Evolutionary conservation across 2,113 vertebrate species (phyloP).

Genomic region (Melanotaenia duboulayi): DNA sequence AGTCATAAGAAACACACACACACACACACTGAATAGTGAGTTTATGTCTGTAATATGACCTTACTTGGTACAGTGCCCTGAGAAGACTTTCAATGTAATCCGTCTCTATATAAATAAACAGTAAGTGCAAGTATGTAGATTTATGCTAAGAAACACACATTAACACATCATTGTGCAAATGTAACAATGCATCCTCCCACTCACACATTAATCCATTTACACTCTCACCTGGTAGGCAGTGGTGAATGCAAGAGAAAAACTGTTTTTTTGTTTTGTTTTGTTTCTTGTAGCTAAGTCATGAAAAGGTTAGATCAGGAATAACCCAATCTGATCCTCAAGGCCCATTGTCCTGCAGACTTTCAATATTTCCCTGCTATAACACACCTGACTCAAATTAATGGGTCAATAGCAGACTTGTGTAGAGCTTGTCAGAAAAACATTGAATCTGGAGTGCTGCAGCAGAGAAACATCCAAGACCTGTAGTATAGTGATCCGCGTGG

Average conservation of each 20-base stretch:
- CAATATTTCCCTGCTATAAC: too few relatives aligned
- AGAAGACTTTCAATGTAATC: background rate
- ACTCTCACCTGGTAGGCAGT: constrained; percentile 10
- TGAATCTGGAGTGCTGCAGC: too few relatives aligned
- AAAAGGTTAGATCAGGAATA: constrained; percentile 26
- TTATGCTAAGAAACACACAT: background rate
- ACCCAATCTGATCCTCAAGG: too few relatives aligned
- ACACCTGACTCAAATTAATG: too few relatives aligned
- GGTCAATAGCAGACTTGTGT: too few relatives aligned
- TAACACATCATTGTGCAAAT: constrained; percentile 1
- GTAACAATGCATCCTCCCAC: constrained; percentile 18
- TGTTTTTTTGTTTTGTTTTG: too few relatives aligned
- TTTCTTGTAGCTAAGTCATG: constrained; percentile 11
- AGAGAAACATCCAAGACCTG: too few relatives aligned
- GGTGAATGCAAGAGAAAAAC: background rate
- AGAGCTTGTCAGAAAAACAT: too few relatives aligned
- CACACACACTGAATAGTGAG: background rate
- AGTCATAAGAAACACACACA: constrained; percentile 40
- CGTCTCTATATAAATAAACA: background rate
- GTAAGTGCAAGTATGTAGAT: background rate
- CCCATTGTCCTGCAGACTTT: too few relatives aligned
- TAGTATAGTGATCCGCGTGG: too few relatives aligned
- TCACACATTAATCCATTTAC: constrained; percentile 1
- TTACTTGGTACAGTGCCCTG: background rate
- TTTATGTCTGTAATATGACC: background rate